A percentile compares a stretch with the other conserved stretches of the same genome.
phyloP scores from a whole-genome alignment of 2,113 vertebrate genomes.

The Eulemur macaco region DNA sequence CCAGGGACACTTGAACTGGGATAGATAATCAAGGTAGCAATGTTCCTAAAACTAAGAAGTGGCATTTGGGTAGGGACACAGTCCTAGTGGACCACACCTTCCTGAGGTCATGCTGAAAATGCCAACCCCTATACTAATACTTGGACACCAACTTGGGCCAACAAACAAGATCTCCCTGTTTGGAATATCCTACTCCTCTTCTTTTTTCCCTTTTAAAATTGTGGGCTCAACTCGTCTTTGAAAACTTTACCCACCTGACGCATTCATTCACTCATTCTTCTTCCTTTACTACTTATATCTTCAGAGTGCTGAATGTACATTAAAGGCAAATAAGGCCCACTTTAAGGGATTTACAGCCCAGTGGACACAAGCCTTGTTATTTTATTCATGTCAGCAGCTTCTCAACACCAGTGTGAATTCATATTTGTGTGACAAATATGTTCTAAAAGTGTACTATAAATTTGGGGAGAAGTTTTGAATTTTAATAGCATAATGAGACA shows the following conservation, averaged over 20 bases:
- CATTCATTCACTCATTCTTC: not conserved
- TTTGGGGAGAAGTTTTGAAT: not conserved
- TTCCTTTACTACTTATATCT: not conserved
- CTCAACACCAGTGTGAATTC: not conserved
- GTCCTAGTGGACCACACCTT: not conserved
- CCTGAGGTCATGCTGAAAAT: not conserved
- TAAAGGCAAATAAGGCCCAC: not conserved
- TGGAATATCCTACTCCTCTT: not conserved
- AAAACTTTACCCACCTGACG: not conserved
- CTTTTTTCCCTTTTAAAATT: not conserved
- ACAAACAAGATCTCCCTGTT: not conserved
- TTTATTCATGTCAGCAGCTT: not conserved
- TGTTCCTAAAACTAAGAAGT: not conserved
- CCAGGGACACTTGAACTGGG: not conserved
- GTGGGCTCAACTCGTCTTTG: not conserved
- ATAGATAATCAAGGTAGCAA: too few species aligned
- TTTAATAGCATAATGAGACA: not conserved
- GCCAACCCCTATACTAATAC: not conserved
- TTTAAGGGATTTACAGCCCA: not conserved
- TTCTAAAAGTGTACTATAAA: not conserved
- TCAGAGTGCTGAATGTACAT: not conserved
- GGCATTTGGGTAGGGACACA: too few species aligned
- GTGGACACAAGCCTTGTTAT: not conserved
- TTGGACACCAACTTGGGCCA: not conserved
- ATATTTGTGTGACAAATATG: not conserved